Base-by-base conservation (phyloP, 2,888 invertebrate genomes). In the Agrochola macilenta region DNA sequence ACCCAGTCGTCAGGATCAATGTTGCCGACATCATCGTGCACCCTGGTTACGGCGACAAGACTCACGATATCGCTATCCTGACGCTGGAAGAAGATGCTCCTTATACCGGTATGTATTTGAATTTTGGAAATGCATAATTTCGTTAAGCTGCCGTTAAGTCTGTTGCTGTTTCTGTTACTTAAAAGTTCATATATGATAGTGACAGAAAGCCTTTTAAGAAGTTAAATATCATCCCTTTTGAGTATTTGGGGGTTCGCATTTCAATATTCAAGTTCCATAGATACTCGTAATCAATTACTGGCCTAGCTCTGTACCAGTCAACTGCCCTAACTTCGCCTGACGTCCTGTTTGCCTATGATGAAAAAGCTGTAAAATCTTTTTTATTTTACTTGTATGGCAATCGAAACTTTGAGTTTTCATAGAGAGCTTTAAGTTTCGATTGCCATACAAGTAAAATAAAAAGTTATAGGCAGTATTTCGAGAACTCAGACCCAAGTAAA, bases 1-100 rank as follows among this genome's bases (percentile, higher is more conserved):
- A 89, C 20, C 83, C 81, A 3, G 77, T 89, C 0, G 73, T 87
- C 26, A 78, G 66, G n/a, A 86, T 89, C 20, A 81, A 88, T 1
- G 75, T 89, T 0, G 87, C 76, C 0, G 78, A 88, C 0, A 82
- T 89, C 49, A 75, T 77, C 0, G 76, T 87, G 0, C 92, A 93
- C 72, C 91, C 92, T 2, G 79, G 69, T 2, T 93, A 91, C 46
- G 83, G 85, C 12, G 83, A 84, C 26, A 88, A 75, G 68, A 78
- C 85, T 35, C 88, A 93, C 76, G 94, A 94, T 60, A 92, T 94
- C n/a, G 94, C 93, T 2, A 81, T 94, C 23, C 58, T 94, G 54
- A 91, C 86, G 49, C 79, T 94, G 35, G 84, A 81, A 9, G 68
- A 85, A 35, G 89, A 89, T 26, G 93, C 90, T 60, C 91, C 91